Percentiles rank a stretch among this genome's conserved stretches.
Conservation (phyloP, 2,888 invertebrate species). For the Dichetophora obliterata region DNA sequence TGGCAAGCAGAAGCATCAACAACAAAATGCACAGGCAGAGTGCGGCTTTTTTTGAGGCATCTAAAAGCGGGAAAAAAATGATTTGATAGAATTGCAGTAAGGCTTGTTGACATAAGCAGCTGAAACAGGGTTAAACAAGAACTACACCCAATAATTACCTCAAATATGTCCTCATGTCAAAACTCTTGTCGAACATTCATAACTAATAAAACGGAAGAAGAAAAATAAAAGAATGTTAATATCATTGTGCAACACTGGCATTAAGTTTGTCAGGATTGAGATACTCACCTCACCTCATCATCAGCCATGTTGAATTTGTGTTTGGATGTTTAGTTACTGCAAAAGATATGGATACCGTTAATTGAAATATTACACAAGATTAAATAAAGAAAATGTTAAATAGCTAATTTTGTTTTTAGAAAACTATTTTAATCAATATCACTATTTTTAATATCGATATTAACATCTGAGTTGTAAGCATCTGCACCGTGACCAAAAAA, state of each 20-base stretch:
- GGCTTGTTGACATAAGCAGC: not conserved
- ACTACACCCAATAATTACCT: slow-evolving; percentile 48
- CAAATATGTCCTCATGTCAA: slow-evolving; percentile 47
- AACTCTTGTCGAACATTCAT: slow-evolving; percentile 37
- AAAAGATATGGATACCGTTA: slow-evolving; percentile 46
- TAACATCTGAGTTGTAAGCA: too few species aligned
- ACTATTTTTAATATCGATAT: too few species aligned
- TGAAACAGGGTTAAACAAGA: not conserved
- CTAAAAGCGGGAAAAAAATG: slow-evolving; percentile 33
- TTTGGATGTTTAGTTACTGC: slow-evolving; percentile 62
- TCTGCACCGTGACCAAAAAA: too few species aligned
- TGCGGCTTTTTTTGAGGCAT: not conserved
- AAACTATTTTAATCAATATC: too few species aligned
- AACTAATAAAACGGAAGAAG: slow-evolving; percentile 42
- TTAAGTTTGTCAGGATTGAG: slow-evolving; percentile 33
- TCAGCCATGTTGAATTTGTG: slow-evolving; percentile 83
- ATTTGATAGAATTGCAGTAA: not conserved
- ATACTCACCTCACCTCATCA: slow-evolving; percentile 93
- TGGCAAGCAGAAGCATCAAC: not conserved
- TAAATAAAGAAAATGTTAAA: not conserved
- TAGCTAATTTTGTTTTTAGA: too few species aligned
- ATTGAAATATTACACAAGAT: not conserved
- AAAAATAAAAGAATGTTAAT: slow-evolving; percentile 12
- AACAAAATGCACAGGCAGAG: slow-evolving; percentile 4
- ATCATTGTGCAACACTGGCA: not conserved